Percentiles rank a stretch among this genome's conserved stretches.
Evolutionary conservation across 2,888 invertebrate species (phyloP).

Genomic region (Chymomyza caudatula): DNA sequence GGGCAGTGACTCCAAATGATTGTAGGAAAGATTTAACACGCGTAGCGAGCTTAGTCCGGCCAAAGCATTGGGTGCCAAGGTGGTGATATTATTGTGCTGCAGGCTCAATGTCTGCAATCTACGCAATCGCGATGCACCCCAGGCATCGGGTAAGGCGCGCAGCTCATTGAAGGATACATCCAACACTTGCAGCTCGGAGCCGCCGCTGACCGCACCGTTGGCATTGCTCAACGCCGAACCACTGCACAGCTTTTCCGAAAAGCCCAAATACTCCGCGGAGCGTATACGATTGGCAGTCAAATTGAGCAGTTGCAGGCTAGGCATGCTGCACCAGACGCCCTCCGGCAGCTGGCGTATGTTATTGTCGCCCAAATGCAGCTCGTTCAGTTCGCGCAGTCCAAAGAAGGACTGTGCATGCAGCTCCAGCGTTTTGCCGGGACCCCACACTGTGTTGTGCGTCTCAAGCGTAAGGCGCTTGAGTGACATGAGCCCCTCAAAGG

Average conservation of each 20-base stretch:
- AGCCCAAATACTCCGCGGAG: constrained; percentile 87
- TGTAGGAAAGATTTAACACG: constrained; percentile 91
- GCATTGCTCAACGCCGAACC: constrained; percentile 51
- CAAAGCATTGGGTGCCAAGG: constrained; percentile 88
- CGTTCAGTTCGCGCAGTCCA: constrained; percentile 88
- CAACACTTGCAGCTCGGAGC: constrained; percentile 85
- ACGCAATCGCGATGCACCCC: constrained; percentile 86
- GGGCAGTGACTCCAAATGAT: constrained; percentile 88
- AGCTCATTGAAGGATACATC: constrained; percentile 91
- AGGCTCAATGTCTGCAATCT: constrained; percentile 88
- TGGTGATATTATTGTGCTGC: constrained; percentile 89
- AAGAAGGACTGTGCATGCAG: constrained; percentile 85
- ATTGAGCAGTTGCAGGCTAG: constrained; percentile 89
- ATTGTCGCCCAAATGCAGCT: constrained; percentile 89
- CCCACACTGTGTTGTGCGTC: constrained; percentile 90
- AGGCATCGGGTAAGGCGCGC: constrained; percentile 84
- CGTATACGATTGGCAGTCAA: constrained; percentile 90
- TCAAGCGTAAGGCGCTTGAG: constrained; percentile 88
- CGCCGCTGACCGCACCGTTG: constrained; percentile 80
- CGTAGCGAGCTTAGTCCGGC: constrained; percentile 88
- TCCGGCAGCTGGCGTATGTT: constrained; percentile 89
- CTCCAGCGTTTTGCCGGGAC: constrained; percentile 86
- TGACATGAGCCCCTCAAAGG: constrained; percentile 89
- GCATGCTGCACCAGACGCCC: constrained; percentile 87
- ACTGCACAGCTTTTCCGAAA: constrained; percentile 78